Conservation (phyloP, 2,113 vertebrate species). For the Eurypyga helias region DNA sequence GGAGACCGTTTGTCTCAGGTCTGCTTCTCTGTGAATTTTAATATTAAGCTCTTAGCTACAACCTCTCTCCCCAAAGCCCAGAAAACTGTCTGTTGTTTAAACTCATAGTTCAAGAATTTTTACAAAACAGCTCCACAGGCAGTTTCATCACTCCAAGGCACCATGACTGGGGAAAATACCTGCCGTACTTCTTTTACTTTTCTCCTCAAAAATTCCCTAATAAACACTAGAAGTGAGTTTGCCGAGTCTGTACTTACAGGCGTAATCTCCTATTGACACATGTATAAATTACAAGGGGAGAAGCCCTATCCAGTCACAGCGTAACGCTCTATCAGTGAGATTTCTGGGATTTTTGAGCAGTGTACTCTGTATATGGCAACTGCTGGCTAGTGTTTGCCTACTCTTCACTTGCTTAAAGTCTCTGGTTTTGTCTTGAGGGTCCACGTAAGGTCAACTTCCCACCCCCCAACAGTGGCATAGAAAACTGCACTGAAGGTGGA, state of each 20-base stretch:
- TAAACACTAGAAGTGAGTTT: slow-evolving; percentile 44
- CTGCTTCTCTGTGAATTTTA: background rate
- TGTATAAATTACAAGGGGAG: slow-evolving; percentile 38
- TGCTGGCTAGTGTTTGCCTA: slow-evolving; percentile 67
- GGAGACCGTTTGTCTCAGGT: background rate
- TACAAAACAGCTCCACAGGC: background rate
- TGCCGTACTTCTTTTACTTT: background rate
- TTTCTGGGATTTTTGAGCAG: slow-evolving; percentile 64
- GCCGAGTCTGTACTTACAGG: slow-evolving; percentile 22
- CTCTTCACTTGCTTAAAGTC: slow-evolving; percentile 60
- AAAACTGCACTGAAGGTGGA: slow-evolving; percentile 54
- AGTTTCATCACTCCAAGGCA: background rate
- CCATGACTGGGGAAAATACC: background rate
- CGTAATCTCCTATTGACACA: slow-evolving; percentile 59
- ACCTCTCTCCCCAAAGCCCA: background rate
- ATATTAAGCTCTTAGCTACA: background rate
- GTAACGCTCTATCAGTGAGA: slow-evolving; percentile 25
- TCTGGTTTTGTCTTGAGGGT: slow-evolving; percentile 73
- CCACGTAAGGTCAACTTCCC: slow-evolving; percentile 69
- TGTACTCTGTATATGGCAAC: slow-evolving; percentile 75
- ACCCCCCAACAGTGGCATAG: slow-evolving; percentile 54
- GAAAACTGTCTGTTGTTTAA: background rate
- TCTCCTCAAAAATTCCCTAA: background rate
- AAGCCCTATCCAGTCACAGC: slow-evolving; percentile 21
- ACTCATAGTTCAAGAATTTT: background rate